Percentiles rank a stretch among this genome's conserved stretches.
These are phyloP conservation scores for Tragopan temminckii DNA, from an alignment of 2,797 vertebrate genomes.

Conservation along the genomic window DNA sequence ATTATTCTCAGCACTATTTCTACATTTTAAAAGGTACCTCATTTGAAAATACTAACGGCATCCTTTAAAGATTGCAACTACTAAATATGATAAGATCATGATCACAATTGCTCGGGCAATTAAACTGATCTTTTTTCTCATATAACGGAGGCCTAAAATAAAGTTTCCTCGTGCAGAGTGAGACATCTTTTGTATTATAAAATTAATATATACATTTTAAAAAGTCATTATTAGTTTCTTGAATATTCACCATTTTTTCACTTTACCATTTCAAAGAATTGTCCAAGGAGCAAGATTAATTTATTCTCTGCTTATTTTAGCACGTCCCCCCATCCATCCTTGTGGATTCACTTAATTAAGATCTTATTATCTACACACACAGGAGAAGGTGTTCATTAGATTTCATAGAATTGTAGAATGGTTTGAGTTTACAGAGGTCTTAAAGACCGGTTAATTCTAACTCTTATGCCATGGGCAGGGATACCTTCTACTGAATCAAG, in stretches of 20 bases:
- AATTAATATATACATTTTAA: background rate
- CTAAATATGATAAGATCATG: too few relatives aligned
- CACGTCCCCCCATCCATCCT: background rate
- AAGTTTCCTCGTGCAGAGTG: too few relatives aligned
- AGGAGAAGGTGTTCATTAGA: background rate
- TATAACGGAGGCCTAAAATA: background rate
- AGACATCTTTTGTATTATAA: background rate
- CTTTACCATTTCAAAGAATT: background rate
- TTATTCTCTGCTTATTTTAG: background rate
- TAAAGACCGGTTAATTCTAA: too few relatives aligned
- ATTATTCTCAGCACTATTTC: conserved; percentile 75
- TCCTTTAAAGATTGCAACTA: conserved; percentile 66
- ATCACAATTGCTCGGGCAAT: background rate
- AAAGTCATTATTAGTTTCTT: background rate
- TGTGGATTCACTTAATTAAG: background rate
- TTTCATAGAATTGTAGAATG: background rate
- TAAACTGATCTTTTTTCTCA: background rate
- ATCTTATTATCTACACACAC: background rate
- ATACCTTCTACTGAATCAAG: too few relatives aligned
- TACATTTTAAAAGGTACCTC: conserved; percentile 68
- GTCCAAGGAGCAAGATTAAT: background rate
- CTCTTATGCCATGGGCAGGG: too few relatives aligned
- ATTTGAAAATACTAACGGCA: conserved; percentile 66
- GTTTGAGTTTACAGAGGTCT: background rate
- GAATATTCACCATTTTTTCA: background rate